Base-by-base conservation (phyloP, 2,797 vertebrate species). In the Alosa sapidissima region DNA sequence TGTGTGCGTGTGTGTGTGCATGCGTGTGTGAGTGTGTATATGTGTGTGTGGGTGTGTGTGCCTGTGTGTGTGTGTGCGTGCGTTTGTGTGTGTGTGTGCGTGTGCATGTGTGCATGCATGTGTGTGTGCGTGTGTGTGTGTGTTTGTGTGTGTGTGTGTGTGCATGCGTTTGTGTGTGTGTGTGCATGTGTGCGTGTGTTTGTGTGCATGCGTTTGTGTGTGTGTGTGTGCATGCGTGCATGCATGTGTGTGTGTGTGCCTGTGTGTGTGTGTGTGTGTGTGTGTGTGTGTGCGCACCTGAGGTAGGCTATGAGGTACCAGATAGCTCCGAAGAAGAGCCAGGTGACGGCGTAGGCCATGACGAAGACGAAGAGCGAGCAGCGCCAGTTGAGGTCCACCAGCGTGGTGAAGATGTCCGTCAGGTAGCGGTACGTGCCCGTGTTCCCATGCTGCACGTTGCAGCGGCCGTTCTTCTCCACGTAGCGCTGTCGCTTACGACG, bases 251-350 rank as follows among this genome's bases (percentile, higher is more conserved):
- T 51, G 47, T 78, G 54, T 36, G n/a, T 72, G 51, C 48, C 41
- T 33, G n/a, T 62, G 0, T 45, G 28, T 24, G 54, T 41, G 51
- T 49, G 13, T 83, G 83, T 75, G 58, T 65, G 62, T 65, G 62
- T 65, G 62, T 65, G 62, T 65, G 24, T 28, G 62, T 65, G 10
- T 33, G n/a, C 10, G 8, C 85, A 96, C 96, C 96, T 97, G 89
- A 96, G 96, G 92, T 99, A 99, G 84, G 98, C 98, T 48, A 99
- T 98, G 87, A 98, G 95, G 96, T 98, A 99, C 98, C 98, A 99
- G 92, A 99, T 97, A 93, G 97, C 96, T 65, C 98, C 98, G 3
- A 99, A 99, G 93, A 99, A 98, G 83, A 99, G 97, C 98, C 98
- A 99, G 83, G 98, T 99, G 92, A 97, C 93, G 0, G 98, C 97